Percentiles rank a stretch among this genome's conserved stretches.
phyloP scores from a whole-genome alignment of 2,888 invertebrate genomes.

The Epinotia brunnichana region DNA sequence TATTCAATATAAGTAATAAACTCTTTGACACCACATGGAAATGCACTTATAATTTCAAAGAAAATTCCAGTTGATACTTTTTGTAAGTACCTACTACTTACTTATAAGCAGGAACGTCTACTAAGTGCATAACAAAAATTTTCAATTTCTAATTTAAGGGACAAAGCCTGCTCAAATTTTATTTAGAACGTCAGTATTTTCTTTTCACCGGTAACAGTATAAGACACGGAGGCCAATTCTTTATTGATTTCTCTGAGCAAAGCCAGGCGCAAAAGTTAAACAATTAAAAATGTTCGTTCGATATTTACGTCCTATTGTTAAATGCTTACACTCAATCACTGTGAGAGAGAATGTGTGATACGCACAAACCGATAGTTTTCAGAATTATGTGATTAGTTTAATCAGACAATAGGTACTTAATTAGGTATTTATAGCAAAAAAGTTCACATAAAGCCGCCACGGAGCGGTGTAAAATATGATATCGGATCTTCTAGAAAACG shows the following conservation, averaged over 20 bases:
- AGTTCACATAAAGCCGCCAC: constrained; percentile 2
- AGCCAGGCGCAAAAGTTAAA: not conserved
- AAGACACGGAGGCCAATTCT: too few species aligned
- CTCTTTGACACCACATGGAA: not conserved
- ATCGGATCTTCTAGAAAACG: not conserved
- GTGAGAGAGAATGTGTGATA: constrained; percentile 13
- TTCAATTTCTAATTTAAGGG: too few species aligned
- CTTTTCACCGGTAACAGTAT: too few species aligned
- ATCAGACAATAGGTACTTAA: constrained; percentile 20
- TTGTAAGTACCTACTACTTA: too few species aligned
- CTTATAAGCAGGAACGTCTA: too few species aligned
- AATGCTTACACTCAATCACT: constrained; percentile 11
- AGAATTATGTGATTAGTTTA: constrained; percentile 21
- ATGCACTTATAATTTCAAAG: not conserved
- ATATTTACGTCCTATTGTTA: constrained; percentile 17
- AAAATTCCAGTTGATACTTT: not conserved
- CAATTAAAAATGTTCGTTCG: not conserved
- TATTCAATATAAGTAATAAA: too few species aligned
- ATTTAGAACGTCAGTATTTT: too few species aligned
- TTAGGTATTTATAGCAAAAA: constrained; percentile 14
- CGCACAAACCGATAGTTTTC: constrained; percentile 35
- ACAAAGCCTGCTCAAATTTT: not conserved
- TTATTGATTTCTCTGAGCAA: not conserved
- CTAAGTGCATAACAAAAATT: too few species aligned
- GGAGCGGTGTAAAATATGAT: not conserved